Conservation (phyloP, 2,113 vertebrate species). For the Leucosticte australis region DNA sequence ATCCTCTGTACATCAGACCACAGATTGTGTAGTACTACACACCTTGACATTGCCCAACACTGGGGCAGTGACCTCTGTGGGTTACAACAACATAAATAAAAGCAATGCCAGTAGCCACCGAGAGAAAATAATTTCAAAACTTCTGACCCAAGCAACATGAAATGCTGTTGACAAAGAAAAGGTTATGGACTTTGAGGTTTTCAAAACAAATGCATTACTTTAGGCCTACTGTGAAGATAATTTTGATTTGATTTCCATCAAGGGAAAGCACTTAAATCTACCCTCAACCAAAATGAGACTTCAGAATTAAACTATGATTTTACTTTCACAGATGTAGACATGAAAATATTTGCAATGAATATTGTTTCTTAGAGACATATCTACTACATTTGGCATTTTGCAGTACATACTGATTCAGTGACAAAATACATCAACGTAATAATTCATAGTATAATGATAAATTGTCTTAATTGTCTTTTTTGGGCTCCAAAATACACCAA, state of each 20-base stretch:
- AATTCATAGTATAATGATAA: background rate
- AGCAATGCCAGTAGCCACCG: background rate
- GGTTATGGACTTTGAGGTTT: background rate
- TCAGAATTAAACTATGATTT: background rate
- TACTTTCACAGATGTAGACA: background rate
- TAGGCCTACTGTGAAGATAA: background rate
- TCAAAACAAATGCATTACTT: background rate
- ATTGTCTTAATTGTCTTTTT: background rate
- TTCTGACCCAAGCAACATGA: background rate
- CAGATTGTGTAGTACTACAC: accelerated
- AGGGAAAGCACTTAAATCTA: background rate
- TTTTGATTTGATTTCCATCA: background rate
- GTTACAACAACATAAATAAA: background rate
- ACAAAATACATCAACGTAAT: background rate
- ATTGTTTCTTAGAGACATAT: background rate
- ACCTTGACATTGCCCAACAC: background rate
- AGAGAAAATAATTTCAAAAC: background rate
- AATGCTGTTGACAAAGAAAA: background rate
- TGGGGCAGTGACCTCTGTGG: background rate
- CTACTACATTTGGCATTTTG: background rate
- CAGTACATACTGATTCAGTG: background rate
- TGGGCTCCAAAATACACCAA: background rate
- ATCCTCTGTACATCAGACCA: background rate
- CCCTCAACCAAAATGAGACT: background rate
- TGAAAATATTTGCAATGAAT: background rate